These are phyloP conservation scores for Zaprionus nigranus DNA, from an alignment of 1,140 invertebrate species.

Conservation along the genomic window DNA sequence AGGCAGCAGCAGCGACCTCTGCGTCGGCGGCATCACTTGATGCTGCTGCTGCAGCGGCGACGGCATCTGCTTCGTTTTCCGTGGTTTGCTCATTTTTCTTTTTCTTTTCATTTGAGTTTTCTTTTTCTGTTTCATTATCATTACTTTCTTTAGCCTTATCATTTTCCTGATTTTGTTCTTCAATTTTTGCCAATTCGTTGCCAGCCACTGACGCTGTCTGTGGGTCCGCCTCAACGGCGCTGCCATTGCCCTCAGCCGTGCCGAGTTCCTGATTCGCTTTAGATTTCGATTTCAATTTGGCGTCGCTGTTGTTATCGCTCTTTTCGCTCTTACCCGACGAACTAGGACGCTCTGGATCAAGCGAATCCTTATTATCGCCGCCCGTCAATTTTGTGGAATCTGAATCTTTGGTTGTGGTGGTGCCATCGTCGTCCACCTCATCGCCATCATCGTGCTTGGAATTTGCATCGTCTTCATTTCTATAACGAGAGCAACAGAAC, in stretches of 20 bases:
- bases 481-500: constrained; percentile 18
- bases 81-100: constrained; percentile 27
- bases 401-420: constrained; percentile 83
- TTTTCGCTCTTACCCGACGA: constrained; percentile 84
- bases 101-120: constrained; percentile 32
- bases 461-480: constrained; percentile 84
- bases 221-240: constrained; percentile 59
- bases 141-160: constrained; percentile 21
- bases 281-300: constrained; percentile 46
- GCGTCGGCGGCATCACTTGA: constrained; percentile 3
- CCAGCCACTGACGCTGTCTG: constrained; percentile 36
- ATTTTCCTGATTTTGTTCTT: constrained; percentile 34
- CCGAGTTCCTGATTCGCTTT: constrained; percentile 45
- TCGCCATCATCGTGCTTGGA: constrained; percentile 84
- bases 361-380: constrained; percentile 80
- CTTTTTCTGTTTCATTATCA: constrained; percentile 26
- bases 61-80: constrained; percentile 41
- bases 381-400: constrained; percentile 78
- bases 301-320: constrained; percentile 60
- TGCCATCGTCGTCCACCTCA: constrained; percentile 84
- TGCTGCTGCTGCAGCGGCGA: constrained; percentile 1
- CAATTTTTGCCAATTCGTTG: constrained; percentile 63
- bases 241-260: constrained; percentile 64
- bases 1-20: not conserved
- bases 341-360: constrained; percentile 83